These are phyloP conservation scores for Carassius auratus DNA, from an alignment of 2,113 vertebrate genomes.

Conservation along the genomic window DNA sequence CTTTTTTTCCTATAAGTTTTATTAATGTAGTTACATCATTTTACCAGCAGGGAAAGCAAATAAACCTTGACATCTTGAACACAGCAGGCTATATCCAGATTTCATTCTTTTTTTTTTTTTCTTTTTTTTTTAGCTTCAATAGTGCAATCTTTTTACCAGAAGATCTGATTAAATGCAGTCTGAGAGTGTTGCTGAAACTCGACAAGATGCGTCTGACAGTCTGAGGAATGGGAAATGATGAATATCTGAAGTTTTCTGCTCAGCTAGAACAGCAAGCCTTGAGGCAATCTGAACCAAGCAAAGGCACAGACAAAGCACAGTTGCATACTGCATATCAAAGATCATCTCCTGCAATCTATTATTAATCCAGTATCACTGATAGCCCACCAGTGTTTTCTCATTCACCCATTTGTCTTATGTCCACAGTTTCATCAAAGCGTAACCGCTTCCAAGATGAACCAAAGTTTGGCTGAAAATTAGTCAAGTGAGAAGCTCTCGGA, in stretches of 20 bases:
- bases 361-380: conserved; percentile 38
- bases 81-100: neutral
- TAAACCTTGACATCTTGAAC: neutral
- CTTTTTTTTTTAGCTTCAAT: conserved; percentile 27
- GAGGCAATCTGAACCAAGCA: conserved; percentile 34
- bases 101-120: neutral
- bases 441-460: neutral
- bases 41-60: neutral
- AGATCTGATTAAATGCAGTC: conserved; percentile 28
- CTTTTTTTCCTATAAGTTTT: neutral
- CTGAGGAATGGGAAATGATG: conserved; percentile 26
- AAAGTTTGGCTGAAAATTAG: neutral
- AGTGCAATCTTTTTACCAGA: neutral
- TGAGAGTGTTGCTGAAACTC: conserved; percentile 15
- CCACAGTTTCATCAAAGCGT: neutral
- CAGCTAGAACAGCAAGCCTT: conserved; percentile 8
- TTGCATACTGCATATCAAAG: conserved; percentile 30
- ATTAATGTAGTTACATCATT: neutral
- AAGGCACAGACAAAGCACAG: conserved; percentile 19
- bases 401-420: neutral
- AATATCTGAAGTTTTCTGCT: conserved; percentile 16
- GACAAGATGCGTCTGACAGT: conserved; percentile 12
- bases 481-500: neutral
- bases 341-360: conserved; percentile 38
- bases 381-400: conserved; percentile 9